Percentiles rank a stretch among this genome's conserved stretches.
Conservation (phyloP, 2,113 vertebrate genomes). For the Psittacula cyanocephala region DNA sequence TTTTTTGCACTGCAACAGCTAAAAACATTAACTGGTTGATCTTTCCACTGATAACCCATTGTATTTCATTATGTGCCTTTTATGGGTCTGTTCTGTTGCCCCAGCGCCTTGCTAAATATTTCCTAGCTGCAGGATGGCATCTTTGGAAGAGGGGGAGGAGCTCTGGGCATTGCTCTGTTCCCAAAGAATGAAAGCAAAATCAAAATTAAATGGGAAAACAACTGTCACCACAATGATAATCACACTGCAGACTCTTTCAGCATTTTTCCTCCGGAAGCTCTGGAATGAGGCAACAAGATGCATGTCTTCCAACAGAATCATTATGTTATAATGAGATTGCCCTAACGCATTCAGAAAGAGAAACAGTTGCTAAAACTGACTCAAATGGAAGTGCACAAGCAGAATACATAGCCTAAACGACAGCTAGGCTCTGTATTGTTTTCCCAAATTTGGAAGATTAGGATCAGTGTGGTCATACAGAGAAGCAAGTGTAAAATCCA, state of each 20-base stretch:
- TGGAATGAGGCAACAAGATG: background rate
- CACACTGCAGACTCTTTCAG: background rate
- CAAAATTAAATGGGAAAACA: background rate
- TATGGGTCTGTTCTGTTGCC: background rate
- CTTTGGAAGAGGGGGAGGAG: background rate
- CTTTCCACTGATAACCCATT: background rate
- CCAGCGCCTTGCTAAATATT: background rate
- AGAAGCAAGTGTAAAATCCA: background rate
- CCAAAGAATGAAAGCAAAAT: background rate
- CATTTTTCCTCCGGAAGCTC: background rate
- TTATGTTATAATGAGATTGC: background rate
- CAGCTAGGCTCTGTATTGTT: background rate
- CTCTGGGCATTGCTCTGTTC: background rate
- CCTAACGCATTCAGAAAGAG: background rate
- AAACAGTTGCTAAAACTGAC: background rate
- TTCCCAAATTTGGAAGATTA: background rate
- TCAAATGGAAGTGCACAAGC: background rate
- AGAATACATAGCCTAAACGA: background rate
- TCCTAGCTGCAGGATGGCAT: background rate
- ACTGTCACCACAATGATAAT: background rate
- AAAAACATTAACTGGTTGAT: constrained; percentile 30
- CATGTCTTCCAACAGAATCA: background rate
- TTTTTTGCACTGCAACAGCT: background rate
- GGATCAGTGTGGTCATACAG: background rate
- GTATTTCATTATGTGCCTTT: background rate